phyloP scores from a whole-genome alignment of 2,888 invertebrate genomes.

The Panzeria rudis region DNA sequence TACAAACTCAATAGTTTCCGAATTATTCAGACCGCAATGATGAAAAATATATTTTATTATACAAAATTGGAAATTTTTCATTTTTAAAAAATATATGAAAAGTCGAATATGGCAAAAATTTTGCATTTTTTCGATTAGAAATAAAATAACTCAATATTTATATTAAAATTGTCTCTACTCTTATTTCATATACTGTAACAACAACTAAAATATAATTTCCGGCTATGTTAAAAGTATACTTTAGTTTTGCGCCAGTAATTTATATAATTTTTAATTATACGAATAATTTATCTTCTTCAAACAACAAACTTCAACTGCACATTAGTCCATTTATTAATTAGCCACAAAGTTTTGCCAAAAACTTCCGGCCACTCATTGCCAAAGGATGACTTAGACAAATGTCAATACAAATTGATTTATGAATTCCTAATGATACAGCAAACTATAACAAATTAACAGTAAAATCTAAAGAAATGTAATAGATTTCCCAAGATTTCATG shows the following conservation, averaged over 20 bases:
- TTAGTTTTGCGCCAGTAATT: neutral
- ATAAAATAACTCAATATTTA: neutral
- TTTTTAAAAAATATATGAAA: no score
- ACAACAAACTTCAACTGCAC: slow-evolving; percentile 43
- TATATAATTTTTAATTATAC: slow-evolving; percentile 48
- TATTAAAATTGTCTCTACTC: neutral
- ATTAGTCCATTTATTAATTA: slow-evolving; percentile 67
- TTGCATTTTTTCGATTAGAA: no score
- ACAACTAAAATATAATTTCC: slow-evolving; percentile 1
- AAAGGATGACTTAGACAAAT: slow-evolving; percentile 59
- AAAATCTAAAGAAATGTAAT: neutral
- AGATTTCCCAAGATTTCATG: neutral
- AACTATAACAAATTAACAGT: slow-evolving; percentile 30
- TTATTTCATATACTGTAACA: neutral
- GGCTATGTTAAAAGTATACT: neutral
- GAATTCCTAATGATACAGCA: slow-evolving; percentile 67
- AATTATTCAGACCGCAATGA: no score
- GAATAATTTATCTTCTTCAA: slow-evolving; percentile 69
- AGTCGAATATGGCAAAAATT: no score
- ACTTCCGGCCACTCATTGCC: slow-evolving; percentile 41
- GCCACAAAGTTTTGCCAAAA: slow-evolving; percentile 61
- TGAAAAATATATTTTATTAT: no score
- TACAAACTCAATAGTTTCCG: no score
- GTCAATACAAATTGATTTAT: slow-evolving; percentile 71
- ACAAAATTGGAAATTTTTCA: no score